Evolutionary conservation across 2,888 invertebrate species (phyloP).

Genomic region (Gnatocerus cornutus): DNA sequence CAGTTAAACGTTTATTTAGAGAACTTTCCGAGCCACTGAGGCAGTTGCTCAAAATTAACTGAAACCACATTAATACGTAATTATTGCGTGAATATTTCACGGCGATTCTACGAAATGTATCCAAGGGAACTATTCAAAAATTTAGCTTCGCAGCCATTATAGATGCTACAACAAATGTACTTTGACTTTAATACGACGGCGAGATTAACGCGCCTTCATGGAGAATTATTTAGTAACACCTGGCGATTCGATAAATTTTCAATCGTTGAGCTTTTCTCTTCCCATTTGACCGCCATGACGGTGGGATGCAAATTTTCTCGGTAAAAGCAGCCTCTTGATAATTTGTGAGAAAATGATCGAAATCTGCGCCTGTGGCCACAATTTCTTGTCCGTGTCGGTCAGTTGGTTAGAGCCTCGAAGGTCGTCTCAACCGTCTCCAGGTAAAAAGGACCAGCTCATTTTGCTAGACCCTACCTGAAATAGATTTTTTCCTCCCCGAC

Average conservation of each 20-base stretch:
- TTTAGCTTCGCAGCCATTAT: background rate
- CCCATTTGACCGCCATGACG: too few species aligned
- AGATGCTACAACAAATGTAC: constrained; percentile 26
- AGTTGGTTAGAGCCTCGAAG: constrained; percentile 60
- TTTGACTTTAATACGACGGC: too few species aligned
- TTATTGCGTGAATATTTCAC: constrained; percentile 6
- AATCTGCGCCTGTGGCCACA: constrained; percentile 42
- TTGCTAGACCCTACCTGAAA: constrained; percentile 38
- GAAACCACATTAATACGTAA: constrained; percentile 23
- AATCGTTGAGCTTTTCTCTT: too few species aligned
- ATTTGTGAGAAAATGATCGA: constrained; percentile 17
- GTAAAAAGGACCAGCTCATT: constrained; percentile 39
- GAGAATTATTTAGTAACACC: too few species aligned
- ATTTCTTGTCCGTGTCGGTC: constrained; percentile 58
- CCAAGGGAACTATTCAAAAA: background rate
- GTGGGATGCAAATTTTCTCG: too few species aligned
- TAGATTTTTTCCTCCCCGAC: constrained; percentile 29
- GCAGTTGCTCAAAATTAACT: constrained; percentile 14
- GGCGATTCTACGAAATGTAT: background rate
- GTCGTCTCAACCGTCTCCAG: constrained; percentile 52
- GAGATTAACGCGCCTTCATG: too few species aligned
- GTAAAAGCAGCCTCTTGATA: too few species aligned
- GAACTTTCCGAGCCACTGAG: constrained; percentile 9
- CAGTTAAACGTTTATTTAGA: constrained; percentile 26
- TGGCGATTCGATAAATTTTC: too few species aligned